Base-by-base conservation (phyloP, 2,113 vertebrate species). In the Malurus elegans region DNA sequence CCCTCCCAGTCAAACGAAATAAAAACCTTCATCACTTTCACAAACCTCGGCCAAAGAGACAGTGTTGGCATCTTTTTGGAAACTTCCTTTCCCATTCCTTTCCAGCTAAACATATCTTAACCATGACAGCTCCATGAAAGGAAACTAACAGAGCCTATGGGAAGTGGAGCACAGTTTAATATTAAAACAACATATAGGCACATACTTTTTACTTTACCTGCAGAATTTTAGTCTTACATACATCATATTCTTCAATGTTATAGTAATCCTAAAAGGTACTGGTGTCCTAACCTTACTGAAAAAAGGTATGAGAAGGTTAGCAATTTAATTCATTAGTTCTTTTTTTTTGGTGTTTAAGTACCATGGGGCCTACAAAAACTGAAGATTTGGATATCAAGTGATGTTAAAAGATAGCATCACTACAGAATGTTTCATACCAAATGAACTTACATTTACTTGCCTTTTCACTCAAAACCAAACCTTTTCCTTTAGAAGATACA, bases 11-110 rank as follows among this genome's bases (percentile, higher is more conserved):
- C 34, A 86, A 86, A 93, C 50, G 53, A 95, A 93, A 86, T 79
- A 92, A 95, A 96, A 96, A 23, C 47, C 45, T 70, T 67, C 57
- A 92, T 67, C 53, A 44, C 62, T 90, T 94, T 72, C 89, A 74
- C 79, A 60, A 92, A 78, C 23, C 44, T 87, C 51, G 42, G 58
- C 76, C 86, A 62, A 86, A 92, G n/a, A 88, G 76, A 94, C 75
- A 87, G 57, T 32, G 18, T 34, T 87, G 81, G 71, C 53, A 91
- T 69, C 86, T 83, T 80, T 94, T 60, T 62, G 56, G 66, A 94
- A 94, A 87, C 42, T 81, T 79, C 56, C 84, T 88, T 96, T 91
- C 56, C 38, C 38, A 36, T 19, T 84, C 54, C 74, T 32, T 95
- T 91, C 48, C 70, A 93, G 54, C 20, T 92, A 87, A 90, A 64